Evolutionary conservation across 2,113 vertebrate genomes (phyloP).

Genomic region (Turnix velox): DNA sequence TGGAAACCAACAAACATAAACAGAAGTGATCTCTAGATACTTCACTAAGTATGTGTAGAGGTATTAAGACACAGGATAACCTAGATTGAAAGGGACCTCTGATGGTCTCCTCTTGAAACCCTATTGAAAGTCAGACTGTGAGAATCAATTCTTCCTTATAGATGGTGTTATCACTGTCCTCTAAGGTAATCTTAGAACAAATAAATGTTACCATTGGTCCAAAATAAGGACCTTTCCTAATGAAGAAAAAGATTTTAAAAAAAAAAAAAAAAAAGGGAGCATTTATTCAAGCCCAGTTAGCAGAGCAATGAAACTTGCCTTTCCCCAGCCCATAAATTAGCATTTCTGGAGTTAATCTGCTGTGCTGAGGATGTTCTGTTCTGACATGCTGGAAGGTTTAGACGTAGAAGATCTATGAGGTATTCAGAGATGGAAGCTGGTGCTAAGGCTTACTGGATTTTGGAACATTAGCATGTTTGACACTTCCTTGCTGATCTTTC

Average conservation of each 20-base stretch:
- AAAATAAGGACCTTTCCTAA: background rate
- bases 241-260: background rate
- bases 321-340: background rate
- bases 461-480: background rate
- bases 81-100: background rate
- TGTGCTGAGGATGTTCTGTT: background rate
- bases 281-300: background rate
- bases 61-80: background rate
- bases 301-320: background rate
- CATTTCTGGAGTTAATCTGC: background rate
- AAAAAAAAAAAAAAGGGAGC: background rate
- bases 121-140: background rate
- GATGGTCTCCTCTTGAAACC: background rate
- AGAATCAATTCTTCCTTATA: background rate
- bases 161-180: background rate
- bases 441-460: background rate
- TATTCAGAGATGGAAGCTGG: background rate
- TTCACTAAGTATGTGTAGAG: background rate
- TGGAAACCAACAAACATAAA: background rate
- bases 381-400: background rate
- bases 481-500: background rate
- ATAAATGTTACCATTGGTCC: background rate
- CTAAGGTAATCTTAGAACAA: slow-evolving; percentile 26
- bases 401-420: background rate
- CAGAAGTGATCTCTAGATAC: background rate